Conservation (phyloP, 2,888 invertebrate genomes). For the Drosophila imparisetae region DNA sequence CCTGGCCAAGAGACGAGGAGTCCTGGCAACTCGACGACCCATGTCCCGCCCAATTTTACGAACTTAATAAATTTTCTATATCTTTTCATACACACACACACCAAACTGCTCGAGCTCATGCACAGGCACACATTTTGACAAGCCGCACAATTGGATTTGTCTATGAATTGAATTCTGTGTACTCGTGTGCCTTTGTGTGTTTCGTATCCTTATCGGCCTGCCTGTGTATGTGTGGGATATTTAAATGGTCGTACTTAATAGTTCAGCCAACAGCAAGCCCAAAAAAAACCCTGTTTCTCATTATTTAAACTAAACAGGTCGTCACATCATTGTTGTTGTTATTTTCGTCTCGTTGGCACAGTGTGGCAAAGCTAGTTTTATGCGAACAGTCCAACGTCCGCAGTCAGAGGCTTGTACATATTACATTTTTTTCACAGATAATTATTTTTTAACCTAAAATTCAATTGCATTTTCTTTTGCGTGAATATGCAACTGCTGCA, state of each 20-base stretch:
- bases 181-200: conserved; percentile 12
- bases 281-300: conserved; percentile 65
- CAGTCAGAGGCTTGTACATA: neutral
- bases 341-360: conserved; percentile 37
- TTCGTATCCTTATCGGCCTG: conserved; percentile 17
- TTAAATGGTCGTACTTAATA: conserved; percentile 71
- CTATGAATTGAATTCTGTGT: conserved; percentile 53
- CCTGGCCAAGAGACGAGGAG: conserved; percentile 30
- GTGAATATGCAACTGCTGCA: neutral
- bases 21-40: conserved; percentile 28
- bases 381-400: neutral
- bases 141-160: conserved; percentile 74
- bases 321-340: conserved; percentile 30
- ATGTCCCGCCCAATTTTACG: conserved; percentile 61
- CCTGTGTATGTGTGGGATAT: conserved; percentile 19
- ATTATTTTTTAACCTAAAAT: neutral
- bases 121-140: conserved; percentile 63
- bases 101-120: neutral
- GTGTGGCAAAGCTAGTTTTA: conserved; percentile 45
- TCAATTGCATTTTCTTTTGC: neutral
- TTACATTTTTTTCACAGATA: neutral
- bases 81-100: conserved; percentile 58
- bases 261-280: conserved; percentile 49
- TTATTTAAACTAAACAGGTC: conserved; percentile 81
- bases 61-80: conserved; percentile 79